A percentile compares a stretch with the other conserved stretches of the same genome.
Conservation (phyloP, 2,797 vertebrate genomes). For the Sebastes goodei region DNA sequence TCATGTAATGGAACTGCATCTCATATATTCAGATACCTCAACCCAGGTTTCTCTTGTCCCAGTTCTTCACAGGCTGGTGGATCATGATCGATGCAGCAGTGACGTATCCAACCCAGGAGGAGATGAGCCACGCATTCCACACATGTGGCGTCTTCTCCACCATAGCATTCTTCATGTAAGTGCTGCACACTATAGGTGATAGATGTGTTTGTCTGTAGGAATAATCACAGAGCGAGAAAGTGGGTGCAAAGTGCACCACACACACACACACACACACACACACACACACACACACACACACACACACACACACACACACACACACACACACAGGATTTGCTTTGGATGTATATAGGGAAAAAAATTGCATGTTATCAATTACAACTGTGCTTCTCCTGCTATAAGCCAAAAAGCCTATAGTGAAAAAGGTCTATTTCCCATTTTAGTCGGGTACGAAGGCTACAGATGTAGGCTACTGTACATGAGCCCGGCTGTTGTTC, state of each 20-base stretch:
- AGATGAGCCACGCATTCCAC: constrained; percentile 92
- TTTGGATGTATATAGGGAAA: too few relatives aligned
- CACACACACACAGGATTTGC: too few relatives aligned
- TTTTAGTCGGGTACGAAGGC: background rate
- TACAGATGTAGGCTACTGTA: background rate
- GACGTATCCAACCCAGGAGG: constrained; percentile 81
- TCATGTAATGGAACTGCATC: background rate
- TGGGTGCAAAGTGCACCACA: background rate
- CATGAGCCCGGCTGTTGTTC: background rate
- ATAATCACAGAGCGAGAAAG: background rate
- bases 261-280: too few relatives aligned
- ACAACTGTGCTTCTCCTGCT: background rate
- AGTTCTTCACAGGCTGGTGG: constrained; percentile 97
- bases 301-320: too few relatives aligned
- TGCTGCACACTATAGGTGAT: background rate
- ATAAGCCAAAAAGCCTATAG: too few relatives aligned
- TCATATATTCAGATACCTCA: background rate
- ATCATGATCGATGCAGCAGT: constrained; percentile 93
- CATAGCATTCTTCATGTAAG: constrained; percentile 94
- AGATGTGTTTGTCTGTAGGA: background rate
- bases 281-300: too few relatives aligned
- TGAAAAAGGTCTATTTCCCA: background rate
- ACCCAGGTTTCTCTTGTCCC: background rate
- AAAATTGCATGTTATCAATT: background rate
- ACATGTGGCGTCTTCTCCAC: constrained; percentile 95